phyloP scores from a whole-genome alignment of 2,797 vertebrate genomes.

The Serranus cabrilla region DNA sequence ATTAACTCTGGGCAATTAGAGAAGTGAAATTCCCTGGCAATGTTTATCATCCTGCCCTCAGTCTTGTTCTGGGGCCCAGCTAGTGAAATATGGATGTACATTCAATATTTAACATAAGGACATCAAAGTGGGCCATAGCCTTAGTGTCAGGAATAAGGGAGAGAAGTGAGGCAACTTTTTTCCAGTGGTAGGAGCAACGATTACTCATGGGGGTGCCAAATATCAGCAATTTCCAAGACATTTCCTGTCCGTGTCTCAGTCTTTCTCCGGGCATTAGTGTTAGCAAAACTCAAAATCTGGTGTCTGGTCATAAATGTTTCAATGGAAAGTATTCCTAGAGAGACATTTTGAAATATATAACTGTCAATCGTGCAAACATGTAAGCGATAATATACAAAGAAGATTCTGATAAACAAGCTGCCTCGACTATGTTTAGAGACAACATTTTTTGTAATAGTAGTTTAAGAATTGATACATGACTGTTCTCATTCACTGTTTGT shows the following conservation, averaged over 20 bases:
- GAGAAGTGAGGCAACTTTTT: slow-evolving; percentile 58
- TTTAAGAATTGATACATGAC: too few species aligned
- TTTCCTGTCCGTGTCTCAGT: slow-evolving; percentile 12
- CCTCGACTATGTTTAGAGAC: too few species aligned
- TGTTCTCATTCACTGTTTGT: too few species aligned
- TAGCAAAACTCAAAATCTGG: background rate
- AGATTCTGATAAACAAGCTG: too few species aligned
- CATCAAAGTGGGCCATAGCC: slow-evolving; percentile 71
- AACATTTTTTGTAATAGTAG: too few species aligned
- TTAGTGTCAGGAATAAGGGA: slow-evolving; percentile 21
- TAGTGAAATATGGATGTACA: slow-evolving; percentile 80
- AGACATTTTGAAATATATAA: background rate
- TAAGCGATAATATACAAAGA: background rate
- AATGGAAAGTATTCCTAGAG: background rate
- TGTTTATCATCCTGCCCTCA: slow-evolving; percentile 73
- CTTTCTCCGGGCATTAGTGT: background rate
- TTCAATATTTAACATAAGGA: slow-evolving; percentile 80
- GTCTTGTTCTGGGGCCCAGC: slow-evolving; percentile 61
- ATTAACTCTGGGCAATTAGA: slow-evolving; percentile 79
- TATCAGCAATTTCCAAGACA: slow-evolving; percentile 35
- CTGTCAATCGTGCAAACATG: background rate
- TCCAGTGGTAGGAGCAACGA: slow-evolving; percentile 29
- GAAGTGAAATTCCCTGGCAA: slow-evolving; percentile 62
- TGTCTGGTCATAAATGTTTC: too few species aligned
- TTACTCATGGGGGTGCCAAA: slow-evolving; percentile 44